These are phyloP conservation scores for Aphaenogaster floridana DNA, from an alignment of 1,140 invertebrate genomes.

Conservation along the genomic window DNA sequence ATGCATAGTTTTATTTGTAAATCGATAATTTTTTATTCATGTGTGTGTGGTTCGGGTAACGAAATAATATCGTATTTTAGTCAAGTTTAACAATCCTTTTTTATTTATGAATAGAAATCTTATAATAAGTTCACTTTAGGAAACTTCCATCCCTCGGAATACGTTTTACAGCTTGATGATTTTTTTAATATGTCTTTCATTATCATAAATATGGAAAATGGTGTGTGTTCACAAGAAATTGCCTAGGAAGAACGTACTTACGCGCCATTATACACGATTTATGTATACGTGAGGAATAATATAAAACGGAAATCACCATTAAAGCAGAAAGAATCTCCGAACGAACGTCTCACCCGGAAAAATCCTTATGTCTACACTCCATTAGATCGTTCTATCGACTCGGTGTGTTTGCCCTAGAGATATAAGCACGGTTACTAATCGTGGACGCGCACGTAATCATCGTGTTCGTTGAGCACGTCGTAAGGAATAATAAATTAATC, in stretches of 20 bases:
- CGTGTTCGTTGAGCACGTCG: conserved; percentile 26
- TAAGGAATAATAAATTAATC: conserved; percentile 77
- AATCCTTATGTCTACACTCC: conserved; percentile 63
- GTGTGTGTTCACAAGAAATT: not conserved
- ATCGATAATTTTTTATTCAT: conserved; percentile 1
- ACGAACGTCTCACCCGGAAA: conserved; percentile 54
- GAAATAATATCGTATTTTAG: not conserved
- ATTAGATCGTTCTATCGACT: conserved; percentile 56
- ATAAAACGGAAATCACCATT: conserved; percentile 50
- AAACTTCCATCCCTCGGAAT: not conserved
- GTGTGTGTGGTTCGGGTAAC: not conserved
- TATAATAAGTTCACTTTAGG: not conserved
- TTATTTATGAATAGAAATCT: not conserved
- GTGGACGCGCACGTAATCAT: conserved; percentile 68
- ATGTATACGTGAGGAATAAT: conserved; percentile 56
- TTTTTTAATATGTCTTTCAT: not conserved
- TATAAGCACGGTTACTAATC: conserved; percentile 60
- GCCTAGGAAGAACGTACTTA: not conserved
- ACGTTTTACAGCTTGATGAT: not conserved
- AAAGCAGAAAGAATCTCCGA: not conserved
- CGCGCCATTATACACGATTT: conserved; percentile 35
- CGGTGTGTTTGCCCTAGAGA: conserved; percentile 36
- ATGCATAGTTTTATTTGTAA: conserved; percentile 13
- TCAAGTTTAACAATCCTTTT: not conserved
- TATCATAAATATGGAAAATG: conserved; percentile 9